These are phyloP conservation scores for Stenotaenia linearis DNA, from an alignment of 2,888 invertebrate species.

Conservation along the genomic window DNA sequence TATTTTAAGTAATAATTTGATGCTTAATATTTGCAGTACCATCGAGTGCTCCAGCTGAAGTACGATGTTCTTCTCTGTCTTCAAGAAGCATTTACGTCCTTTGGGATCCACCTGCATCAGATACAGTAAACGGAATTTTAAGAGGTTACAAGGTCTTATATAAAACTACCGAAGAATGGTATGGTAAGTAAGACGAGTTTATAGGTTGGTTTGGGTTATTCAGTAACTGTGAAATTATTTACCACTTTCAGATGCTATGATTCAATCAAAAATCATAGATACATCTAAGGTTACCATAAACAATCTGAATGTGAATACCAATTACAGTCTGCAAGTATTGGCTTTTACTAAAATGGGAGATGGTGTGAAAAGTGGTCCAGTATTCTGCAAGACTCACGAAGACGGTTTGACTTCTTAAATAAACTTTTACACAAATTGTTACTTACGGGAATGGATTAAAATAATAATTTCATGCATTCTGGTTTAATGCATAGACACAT, in stretches of 20 bases:
- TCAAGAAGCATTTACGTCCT: conserved; percentile 17
- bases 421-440: too few species aligned
- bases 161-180: conserved; percentile 26
- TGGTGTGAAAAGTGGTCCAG: conserved; percentile 67
- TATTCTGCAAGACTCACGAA: conserved; percentile 77
- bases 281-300: background rate
- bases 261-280: conserved; percentile 24
- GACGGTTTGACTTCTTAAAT: conserved; percentile 56
- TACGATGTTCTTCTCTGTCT: conserved; percentile 21
- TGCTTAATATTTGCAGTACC: background rate
- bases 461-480: too few species aligned
- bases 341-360: conserved; percentile 81
- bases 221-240: too few species aligned
- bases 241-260: conserved; percentile 24
- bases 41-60: conserved; percentile 6
- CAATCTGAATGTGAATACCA: conserved; percentile 70
- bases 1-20: background rate
- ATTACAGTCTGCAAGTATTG: conserved; percentile 77
- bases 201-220: background rate
- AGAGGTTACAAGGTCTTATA: conserved; percentile 24
- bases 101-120: conserved; percentile 8
- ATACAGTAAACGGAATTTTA: conserved; percentile 24
- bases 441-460: too few species aligned
- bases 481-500: too few species aligned
- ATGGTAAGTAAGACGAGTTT: background rate